phyloP scores from a whole-genome alignment of 2,888 invertebrate genomes.

The Meloe dianella region DNA sequence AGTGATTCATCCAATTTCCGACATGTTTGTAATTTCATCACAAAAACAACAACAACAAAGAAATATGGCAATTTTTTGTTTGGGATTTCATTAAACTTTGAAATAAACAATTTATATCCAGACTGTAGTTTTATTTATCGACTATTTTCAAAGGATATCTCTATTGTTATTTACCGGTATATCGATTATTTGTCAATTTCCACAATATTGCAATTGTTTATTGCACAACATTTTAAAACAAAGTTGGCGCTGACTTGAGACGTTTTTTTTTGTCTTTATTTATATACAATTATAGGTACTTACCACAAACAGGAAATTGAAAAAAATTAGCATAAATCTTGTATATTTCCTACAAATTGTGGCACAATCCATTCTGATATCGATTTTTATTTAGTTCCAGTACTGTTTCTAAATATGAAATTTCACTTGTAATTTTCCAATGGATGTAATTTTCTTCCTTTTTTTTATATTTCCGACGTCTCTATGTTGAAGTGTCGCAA shows the following conservation, averaged over 20 bases:
- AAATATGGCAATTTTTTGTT: not conserved
- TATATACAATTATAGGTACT: constrained; percentile 57
- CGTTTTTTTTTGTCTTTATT: not conserved
- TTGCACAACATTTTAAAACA: not conserved
- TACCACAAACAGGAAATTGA: constrained; percentile 86
- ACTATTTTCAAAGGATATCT: no score
- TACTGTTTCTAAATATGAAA: not conserved
- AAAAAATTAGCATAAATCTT: constrained; percentile 76
- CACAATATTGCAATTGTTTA: no score
- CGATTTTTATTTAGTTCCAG: not conserved
- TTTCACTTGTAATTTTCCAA: not conserved
- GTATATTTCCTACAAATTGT: constrained; percentile 55
- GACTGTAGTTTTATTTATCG: no score
- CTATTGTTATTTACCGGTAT: not conserved
- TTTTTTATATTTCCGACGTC: not conserved
- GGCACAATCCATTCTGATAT: constrained; percentile 38
- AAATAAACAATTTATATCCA: no score
- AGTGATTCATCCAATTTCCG: constrained; percentile 11
- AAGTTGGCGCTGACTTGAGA: not conserved
- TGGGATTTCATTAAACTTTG: no score
- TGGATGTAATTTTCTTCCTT: not conserved
- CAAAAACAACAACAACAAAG: not conserved
- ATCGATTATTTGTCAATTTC: not conserved
- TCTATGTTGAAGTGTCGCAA: not conserved
- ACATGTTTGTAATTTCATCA: not conserved